Evolutionary conservation across 2,113 vertebrate species (phyloP).

Genomic region (Nothoprocta pentlandii): DNA sequence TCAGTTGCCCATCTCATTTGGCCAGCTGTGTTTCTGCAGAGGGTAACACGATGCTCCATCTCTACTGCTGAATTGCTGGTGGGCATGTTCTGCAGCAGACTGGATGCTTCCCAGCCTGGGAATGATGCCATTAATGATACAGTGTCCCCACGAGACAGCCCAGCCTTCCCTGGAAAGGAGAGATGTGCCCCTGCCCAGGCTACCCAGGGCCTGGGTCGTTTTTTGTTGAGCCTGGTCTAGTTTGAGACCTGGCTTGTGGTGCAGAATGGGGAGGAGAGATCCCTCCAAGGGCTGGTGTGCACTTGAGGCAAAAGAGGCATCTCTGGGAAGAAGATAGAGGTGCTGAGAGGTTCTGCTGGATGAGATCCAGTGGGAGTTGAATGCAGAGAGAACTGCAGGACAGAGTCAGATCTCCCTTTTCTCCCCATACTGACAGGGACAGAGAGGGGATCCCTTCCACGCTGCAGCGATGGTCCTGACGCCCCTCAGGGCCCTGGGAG

Average conservation of each 20-base stretch:
- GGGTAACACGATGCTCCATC: not conserved
- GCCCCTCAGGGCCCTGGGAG: not conserved
- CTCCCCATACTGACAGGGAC: not conserved
- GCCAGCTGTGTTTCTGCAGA: not conserved
- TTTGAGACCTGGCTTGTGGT: not conserved
- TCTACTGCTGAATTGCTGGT: not conserved
- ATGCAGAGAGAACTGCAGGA: not conserved
- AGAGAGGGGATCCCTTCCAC: accelerated
- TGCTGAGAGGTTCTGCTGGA: not conserved
- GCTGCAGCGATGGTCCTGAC: not conserved
- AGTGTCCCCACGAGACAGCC: not conserved
- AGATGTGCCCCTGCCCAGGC: not conserved
- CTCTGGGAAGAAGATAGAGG: not conserved
- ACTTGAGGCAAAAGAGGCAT: not conserved
- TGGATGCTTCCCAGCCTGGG: not conserved
- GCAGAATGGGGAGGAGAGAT: not conserved
- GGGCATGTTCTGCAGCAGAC: not conserved
- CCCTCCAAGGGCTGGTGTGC: not conserved
- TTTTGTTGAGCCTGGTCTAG: no score
- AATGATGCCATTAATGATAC: not conserved
- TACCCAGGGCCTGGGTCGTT: no score
- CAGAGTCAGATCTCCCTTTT: not conserved
- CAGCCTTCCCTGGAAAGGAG: not conserved
- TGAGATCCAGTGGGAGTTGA: not conserved
- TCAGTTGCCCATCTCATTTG: accelerated